phyloP scores from a whole-genome alignment of 2,888 invertebrate genomes.

The Strigamia maritima region DNA sequence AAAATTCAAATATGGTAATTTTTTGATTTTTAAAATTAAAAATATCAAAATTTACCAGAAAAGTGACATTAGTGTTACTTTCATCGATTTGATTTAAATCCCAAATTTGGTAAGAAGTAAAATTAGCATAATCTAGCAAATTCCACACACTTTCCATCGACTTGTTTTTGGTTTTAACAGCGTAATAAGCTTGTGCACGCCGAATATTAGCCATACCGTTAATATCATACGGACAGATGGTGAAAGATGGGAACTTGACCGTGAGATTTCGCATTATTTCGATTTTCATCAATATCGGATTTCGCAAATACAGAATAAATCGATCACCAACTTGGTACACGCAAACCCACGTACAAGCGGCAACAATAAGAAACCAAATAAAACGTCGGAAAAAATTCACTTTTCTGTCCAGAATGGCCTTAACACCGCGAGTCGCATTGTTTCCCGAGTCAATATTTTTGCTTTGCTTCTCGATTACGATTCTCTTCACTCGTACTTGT shows the following conservation, averaged over 20 bases:
- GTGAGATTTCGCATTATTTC: constrained; percentile 16
- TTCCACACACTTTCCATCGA: not conserved
- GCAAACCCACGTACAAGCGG: not conserved
- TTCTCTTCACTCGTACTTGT: no score
- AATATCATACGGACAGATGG: constrained; percentile 37
- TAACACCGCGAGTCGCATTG: not conserved
- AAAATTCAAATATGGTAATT: no score
- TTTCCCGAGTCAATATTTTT: not conserved
- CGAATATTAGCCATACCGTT: not conserved
- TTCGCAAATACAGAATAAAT: not conserved
- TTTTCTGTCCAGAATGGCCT: not conserved
- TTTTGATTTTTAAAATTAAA: no score
- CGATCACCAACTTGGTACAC: constrained; percentile 6
- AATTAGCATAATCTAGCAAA: constrained; percentile 19
- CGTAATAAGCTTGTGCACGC: not conserved
- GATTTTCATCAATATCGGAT: not conserved
- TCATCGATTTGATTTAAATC: not conserved
- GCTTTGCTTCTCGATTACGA: not conserved
- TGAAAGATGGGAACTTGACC: constrained; percentile 35
- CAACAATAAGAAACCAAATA: not conserved
- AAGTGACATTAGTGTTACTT: constrained; percentile 17
- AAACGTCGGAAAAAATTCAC: not conserved
- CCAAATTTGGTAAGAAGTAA: constrained; percentile 15
- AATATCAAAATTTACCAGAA: not conserved
- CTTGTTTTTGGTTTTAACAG: not conserved